A percentile compares a stretch with the other conserved stretches of the same genome.
Conservation (phyloP, 1,140 invertebrate species). For the Apocrypta bakeri region DNA sequence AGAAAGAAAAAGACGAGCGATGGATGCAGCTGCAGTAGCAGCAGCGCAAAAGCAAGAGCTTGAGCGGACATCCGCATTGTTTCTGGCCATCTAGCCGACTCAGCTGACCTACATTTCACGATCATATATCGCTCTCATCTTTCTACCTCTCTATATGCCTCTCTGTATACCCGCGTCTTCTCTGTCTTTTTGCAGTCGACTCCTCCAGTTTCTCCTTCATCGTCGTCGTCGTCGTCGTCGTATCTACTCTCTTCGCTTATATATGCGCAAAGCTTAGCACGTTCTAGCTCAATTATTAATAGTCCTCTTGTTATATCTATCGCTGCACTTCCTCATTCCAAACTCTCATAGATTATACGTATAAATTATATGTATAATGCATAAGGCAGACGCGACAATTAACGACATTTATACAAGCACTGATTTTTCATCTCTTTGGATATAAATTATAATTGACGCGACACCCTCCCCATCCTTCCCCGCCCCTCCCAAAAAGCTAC, state of each 20-base stretch:
- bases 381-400: constrained; percentile 24
- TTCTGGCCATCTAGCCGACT: constrained; percentile 35
- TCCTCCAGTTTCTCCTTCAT: neutral
- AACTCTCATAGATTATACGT: neutral
- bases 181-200: neutral
- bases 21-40: neutral
- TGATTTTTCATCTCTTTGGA: neutral
- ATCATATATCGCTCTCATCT: constrained; percentile 19
- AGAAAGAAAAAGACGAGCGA: neutral
- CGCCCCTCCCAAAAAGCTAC: too few species aligned
- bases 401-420: neutral
- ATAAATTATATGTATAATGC: too few species aligned
- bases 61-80: constrained; percentile 16
- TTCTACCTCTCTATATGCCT: neutral
- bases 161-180: neutral
- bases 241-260: neutral
- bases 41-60: neutral
- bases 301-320: constrained; percentile 20
- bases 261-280: neutral
- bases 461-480: neutral
- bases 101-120: constrained; percentile 43
- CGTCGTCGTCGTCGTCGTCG: neutral
- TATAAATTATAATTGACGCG: neutral
- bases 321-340: constrained; percentile 11
- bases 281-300: neutral